Evolutionary conservation across 1,140 invertebrate genomes (phyloP).

Genomic region (Zophobas atratus): DNA sequence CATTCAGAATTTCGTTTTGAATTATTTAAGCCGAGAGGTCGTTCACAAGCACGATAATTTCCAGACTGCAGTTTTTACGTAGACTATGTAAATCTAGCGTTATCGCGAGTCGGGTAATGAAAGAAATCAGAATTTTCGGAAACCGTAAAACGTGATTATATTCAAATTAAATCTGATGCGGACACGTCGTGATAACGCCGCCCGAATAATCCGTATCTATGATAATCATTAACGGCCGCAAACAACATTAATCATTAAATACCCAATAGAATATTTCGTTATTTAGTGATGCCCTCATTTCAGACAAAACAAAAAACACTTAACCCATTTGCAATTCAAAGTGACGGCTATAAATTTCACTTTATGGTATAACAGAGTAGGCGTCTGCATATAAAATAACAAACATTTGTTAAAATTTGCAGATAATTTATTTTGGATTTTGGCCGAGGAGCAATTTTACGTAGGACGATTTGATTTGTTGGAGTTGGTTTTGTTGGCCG

Average conservation of each 20-base stretch:
- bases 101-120: background rate
- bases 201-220: background rate
- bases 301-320: conserved; percentile 45
- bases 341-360: conserved; percentile 52
- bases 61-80: conserved; percentile 2
- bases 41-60: background rate
- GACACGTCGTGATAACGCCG: too few relatives aligned
- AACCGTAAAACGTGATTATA: too few relatives aligned
- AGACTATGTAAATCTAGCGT: background rate
- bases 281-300: conserved; percentile 33
- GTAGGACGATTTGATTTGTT: conserved; percentile 37
- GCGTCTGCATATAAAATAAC: conserved; percentile 55
- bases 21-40: background rate
- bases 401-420: conserved; percentile 57
- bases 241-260: conserved; percentile 10
- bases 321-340: conserved; percentile 53
- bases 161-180: too few relatives aligned
- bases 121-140: too few relatives aligned
- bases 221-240: background rate
- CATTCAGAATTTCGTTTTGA: conserved; percentile 1
- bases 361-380: conserved; percentile 52
- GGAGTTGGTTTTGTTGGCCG: conserved; percentile 11
- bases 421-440: conserved; percentile 47
- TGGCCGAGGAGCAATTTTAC: conserved; percentile 31
- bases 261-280: conserved; percentile 32